Evolutionary conservation across 2,888 invertebrate species (phyloP).

Genomic region (Agrypnus murinus): DNA sequence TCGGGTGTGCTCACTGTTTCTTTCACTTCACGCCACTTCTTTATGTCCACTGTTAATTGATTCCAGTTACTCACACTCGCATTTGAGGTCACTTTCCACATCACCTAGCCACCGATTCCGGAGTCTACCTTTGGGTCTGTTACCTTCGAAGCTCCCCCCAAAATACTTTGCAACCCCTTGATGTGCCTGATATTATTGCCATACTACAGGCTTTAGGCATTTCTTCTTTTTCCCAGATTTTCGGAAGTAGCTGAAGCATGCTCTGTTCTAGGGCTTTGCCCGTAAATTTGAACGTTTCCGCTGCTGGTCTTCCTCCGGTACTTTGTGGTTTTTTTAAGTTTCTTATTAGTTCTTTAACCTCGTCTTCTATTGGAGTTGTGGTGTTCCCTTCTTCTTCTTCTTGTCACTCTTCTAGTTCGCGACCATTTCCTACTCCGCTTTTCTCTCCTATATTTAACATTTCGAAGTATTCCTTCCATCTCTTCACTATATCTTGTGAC

Average conservation of each 20-base stretch:
- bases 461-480: no score
- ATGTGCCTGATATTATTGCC: background rate
- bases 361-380: background rate
- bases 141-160: no score
- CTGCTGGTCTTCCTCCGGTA: constrained; percentile 10
- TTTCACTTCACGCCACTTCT: no score
- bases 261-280: background rate
- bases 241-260: background rate
- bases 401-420: background rate
- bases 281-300: constrained; percentile 1
- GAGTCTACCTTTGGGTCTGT: no score
- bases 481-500: background rate
- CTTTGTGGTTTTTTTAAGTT: background rate
- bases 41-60: no score
- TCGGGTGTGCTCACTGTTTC: no score
- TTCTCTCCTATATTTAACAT: constrained; percentile 1
- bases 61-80: no score
- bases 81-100: no score
- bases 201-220: constrained; percentile 9
- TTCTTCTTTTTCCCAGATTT: constrained; percentile 11
- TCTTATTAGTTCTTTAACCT: background rate
- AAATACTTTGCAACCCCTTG: no score
- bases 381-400: constrained; percentile 1
- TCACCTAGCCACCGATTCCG: no score
- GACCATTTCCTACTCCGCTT: constrained; percentile 1